These are phyloP conservation scores for Drosophila leonis DNA, from an alignment of 2,888 invertebrate species.

Conservation along the genomic window DNA sequence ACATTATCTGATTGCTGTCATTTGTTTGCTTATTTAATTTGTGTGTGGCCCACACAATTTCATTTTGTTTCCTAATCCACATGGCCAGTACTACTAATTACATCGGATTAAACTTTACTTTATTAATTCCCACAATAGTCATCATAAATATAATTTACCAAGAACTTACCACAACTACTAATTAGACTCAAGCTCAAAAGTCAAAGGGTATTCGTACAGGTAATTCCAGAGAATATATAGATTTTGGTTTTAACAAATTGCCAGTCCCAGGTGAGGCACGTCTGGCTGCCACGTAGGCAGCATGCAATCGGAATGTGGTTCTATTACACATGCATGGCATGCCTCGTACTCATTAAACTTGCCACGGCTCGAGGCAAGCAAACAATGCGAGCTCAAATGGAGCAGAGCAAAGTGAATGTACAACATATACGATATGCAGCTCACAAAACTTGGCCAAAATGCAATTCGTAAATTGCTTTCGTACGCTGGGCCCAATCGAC, in stretches of 20 bases:
- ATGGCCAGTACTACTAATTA: too few relatives aligned
- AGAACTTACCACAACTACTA: neutral
- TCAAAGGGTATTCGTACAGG: neutral
- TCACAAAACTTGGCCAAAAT: conserved; percentile 20
- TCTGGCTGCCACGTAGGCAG: conserved; percentile 6
- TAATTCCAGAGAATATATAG: neutral
- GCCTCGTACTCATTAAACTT: conserved; percentile 45
- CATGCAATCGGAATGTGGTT: conserved; percentile 38
- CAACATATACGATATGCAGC: conserved; percentile 16
- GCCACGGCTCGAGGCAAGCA: conserved; percentile 31
- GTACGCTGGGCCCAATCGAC: neutral
- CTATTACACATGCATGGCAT: conserved; percentile 23
- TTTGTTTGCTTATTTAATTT: too few relatives aligned
- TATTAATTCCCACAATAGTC: too few relatives aligned
- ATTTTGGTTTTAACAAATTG: conserved; percentile 8
- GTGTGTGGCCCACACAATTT: too few relatives aligned
- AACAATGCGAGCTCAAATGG: conserved; percentile 39
- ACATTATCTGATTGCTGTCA: too few relatives aligned
- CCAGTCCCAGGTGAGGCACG: neutral
- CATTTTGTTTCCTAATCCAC: too few relatives aligned
- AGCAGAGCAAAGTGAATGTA: conserved; percentile 17
- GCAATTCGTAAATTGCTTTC: conserved; percentile 66
- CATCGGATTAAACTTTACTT: neutral
- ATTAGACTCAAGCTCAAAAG: neutral
- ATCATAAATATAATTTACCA: too few relatives aligned